phyloP scores from a whole-genome alignment of 2,113 vertebrate genomes.

The Psettodes erumei region DNA sequence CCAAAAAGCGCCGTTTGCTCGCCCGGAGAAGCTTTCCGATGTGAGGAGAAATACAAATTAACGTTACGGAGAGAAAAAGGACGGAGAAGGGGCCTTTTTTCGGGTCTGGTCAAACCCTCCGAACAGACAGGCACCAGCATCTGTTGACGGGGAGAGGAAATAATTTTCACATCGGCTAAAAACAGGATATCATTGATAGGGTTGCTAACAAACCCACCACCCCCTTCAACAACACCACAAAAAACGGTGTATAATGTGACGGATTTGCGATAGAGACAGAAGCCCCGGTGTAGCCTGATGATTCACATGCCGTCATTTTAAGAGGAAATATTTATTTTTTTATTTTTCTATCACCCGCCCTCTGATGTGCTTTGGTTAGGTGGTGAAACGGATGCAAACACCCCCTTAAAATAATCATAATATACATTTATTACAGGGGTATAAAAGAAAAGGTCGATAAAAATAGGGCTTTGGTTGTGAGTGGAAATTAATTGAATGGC shows the following conservation, averaged over 20 bases:
- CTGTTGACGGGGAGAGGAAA: conserved; percentile 66
- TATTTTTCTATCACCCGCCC: conserved; percentile 29
- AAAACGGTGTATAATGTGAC: conserved; percentile 59
- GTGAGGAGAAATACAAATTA: conserved; percentile 81
- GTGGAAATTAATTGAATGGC: conserved; percentile 72
- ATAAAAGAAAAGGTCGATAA: conserved; percentile 1
- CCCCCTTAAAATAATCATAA: neutral
- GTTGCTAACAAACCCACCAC: conserved; percentile 11
- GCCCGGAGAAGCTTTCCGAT: conserved; percentile 69
- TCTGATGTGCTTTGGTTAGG: conserved; percentile 48
- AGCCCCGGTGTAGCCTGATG: conserved; percentile 67
- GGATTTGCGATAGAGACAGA: conserved; percentile 62
- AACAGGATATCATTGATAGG: conserved; percentile 65
- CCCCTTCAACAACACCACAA: neutral
- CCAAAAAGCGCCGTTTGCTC: conserved; percentile 54
- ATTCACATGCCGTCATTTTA: conserved; percentile 82
- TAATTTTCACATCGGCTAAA: conserved; percentile 59
- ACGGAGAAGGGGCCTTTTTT: conserved; percentile 76
- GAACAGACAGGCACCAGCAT: conserved; percentile 60
- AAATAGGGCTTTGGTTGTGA: conserved; percentile 44
- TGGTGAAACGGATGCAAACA: conserved; percentile 38
- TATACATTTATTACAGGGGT: neutral
- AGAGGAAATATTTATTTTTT: conserved; percentile 77
- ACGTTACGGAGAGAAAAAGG: conserved; percentile 66
- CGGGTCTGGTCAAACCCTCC: conserved; percentile 66